phyloP scores from a whole-genome alignment of 2,797 vertebrate genomes.

The Sciurus carolinensis region DNA sequence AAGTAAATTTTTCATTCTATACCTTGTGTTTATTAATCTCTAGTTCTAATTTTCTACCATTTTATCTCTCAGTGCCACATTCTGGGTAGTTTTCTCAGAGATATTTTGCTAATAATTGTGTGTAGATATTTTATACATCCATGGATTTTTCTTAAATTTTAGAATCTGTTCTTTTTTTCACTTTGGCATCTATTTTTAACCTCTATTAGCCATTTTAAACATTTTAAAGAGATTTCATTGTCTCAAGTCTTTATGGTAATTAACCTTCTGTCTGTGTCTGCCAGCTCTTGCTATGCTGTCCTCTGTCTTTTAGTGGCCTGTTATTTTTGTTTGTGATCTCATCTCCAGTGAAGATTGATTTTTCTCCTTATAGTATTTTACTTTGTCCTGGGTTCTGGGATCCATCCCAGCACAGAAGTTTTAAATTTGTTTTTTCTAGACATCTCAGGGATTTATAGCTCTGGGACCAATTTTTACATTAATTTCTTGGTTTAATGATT shows the following conservation, averaged over 20 bases:
- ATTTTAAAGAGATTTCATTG: not conserved
- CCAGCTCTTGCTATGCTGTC: not conserved
- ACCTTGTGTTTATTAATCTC: not conserved
- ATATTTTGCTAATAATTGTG: not conserved
- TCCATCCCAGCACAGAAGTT: not conserved
- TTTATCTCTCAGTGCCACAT: not conserved
- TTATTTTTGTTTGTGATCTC: conserved; percentile 2
- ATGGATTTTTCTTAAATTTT: not conserved
- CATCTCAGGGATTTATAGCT: not conserved
- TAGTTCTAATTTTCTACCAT: conserved; percentile 7
- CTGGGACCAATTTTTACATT: not conserved
- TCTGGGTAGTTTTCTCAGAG: conserved; percentile 1
- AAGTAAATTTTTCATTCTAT: not conserved
- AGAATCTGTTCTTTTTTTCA: not conserved
- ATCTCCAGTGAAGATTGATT: not conserved
- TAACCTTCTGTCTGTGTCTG: not conserved
- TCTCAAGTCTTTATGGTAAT: not conserved
- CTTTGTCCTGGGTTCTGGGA: not conserved
- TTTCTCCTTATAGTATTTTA: not conserved
- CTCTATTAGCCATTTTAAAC: not conserved
- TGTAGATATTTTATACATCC: not conserved
- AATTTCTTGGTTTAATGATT: conserved; percentile 33
- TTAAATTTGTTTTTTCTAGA: conserved; percentile 4
- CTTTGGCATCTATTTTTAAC: not conserved
- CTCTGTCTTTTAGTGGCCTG: not conserved